These are phyloP conservation scores for Eptesicus fuscus DNA, from an alignment of 2,113 vertebrate species.

Conservation along the genomic window DNA sequence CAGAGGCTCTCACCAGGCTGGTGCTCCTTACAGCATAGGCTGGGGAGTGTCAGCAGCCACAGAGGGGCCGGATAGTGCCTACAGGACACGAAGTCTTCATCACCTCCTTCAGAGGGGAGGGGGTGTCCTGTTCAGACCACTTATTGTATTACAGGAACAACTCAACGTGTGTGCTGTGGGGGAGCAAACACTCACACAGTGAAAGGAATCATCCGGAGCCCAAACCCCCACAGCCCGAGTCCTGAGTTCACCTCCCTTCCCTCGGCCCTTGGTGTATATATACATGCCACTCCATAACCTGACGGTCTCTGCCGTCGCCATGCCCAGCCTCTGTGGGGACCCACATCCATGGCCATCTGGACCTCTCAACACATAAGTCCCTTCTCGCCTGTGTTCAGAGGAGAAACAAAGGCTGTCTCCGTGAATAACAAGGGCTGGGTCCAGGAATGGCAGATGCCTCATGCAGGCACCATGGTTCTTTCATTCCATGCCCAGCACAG, in stretches of 20 bases:
- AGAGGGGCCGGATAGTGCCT: background rate
- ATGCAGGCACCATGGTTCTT: accelerated
- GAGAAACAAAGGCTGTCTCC: background rate
- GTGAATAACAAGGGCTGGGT: background rate
- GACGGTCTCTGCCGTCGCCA: background rate
- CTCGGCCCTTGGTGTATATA: background rate
- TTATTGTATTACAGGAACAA: background rate
- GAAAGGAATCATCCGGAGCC: background rate
- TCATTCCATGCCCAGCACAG: background rate
- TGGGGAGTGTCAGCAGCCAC: background rate
- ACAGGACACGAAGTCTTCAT: background rate
- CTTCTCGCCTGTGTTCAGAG: background rate
- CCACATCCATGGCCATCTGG: background rate
- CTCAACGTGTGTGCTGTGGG: too few species aligned
- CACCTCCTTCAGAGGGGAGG: background rate
- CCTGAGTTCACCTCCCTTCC: background rate
- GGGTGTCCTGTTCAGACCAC: background rate
- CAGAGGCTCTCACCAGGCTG: background rate
- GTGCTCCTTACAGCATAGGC: background rate
- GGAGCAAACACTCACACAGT: accelerated
- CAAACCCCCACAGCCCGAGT: background rate
- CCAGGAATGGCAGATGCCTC: background rate
- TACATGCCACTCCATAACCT: background rate
- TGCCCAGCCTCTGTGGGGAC: background rate
- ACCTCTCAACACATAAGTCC: background rate